phyloP scores from a whole-genome alignment of 2,797 vertebrate genomes.

The Apodemus agrarius region DNA sequence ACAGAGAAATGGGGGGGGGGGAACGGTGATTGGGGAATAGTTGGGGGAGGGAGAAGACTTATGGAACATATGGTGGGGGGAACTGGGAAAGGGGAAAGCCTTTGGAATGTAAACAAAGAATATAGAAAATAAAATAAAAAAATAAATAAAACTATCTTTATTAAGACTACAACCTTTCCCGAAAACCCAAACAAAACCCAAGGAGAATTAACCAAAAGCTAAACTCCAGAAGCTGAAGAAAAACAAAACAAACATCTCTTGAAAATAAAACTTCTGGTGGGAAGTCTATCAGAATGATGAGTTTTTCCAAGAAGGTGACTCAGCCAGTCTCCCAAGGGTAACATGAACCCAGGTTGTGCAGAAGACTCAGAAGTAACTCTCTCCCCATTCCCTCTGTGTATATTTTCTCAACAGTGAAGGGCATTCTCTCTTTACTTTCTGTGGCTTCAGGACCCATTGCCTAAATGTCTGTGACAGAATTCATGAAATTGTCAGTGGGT shows the following conservation, averaged over 20 bases:
- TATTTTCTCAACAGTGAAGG: background rate
- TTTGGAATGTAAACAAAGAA: too few relatives aligned
- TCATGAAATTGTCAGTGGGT: background rate
- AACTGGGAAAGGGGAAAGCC: too few relatives aligned
- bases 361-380: constrained; percentile 10
- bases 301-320: constrained; percentile 74
- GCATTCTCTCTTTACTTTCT: constrained; percentile 42
- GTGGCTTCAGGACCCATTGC: constrained; percentile 33
- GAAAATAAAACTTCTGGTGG: constrained; percentile 70
- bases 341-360: constrained; percentile 19
- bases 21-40: too few relatives aligned
- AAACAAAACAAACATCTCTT: constrained; percentile 46
- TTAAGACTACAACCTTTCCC: background rate
- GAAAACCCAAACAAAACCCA: background rate
- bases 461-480: constrained; percentile 2
- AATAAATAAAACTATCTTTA: too few relatives aligned
- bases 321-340: constrained; percentile 60
- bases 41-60: too few relatives aligned
- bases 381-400: background rate
- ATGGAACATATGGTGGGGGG: too few relatives aligned
- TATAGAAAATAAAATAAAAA: too few relatives aligned
- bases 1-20: too few relatives aligned
- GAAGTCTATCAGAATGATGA: constrained; percentile 64
- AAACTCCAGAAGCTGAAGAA: constrained; percentile 44
- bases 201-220: constrained; percentile 45